phyloP scores from a whole-genome alignment of 1,140 invertebrate genomes.

The Sycobia sp. region DNA sequence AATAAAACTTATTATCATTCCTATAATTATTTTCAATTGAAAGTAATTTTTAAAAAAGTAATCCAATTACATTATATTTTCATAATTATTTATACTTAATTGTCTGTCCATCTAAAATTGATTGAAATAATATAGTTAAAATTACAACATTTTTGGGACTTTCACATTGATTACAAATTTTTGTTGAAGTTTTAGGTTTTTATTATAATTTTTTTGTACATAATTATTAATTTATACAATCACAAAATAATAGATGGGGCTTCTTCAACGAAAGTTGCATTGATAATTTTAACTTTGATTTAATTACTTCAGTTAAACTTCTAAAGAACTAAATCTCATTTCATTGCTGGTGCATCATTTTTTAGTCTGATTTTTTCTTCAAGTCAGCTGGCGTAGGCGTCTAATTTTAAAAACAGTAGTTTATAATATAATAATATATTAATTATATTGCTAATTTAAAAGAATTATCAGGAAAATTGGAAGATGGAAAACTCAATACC shows the following conservation, averaged over 20 bases:
- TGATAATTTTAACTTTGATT: background rate
- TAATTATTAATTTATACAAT: background rate
- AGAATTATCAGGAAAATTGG: background rate
- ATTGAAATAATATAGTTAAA: background rate
- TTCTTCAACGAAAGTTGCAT: too few relatives aligned
- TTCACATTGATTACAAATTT: background rate
- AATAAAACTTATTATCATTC: too few relatives aligned
- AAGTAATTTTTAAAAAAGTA: too few relatives aligned
- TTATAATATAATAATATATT: background rate
- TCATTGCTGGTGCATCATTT: background rate
- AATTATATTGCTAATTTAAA: background rate
- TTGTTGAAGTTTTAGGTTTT: background rate
- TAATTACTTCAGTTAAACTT: background rate
- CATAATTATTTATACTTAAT: too few relatives aligned
- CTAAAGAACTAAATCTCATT: background rate
- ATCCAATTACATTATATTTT: too few relatives aligned
- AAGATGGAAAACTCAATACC: conserved; percentile 6
- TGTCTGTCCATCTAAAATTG: background rate
- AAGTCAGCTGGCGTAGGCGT: background rate
- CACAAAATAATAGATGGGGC: too few relatives aligned
- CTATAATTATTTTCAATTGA: too few relatives aligned
- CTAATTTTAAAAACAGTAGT: background rate
- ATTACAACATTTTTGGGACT: background rate
- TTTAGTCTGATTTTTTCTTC: background rate
- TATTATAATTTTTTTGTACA: background rate